Percentiles rank a stretch among this genome's conserved stretches.
These are phyloP conservation scores for Electrophaes corylata DNA, from an alignment of 2,888 invertebrate species.

Conservation along the genomic window DNA sequence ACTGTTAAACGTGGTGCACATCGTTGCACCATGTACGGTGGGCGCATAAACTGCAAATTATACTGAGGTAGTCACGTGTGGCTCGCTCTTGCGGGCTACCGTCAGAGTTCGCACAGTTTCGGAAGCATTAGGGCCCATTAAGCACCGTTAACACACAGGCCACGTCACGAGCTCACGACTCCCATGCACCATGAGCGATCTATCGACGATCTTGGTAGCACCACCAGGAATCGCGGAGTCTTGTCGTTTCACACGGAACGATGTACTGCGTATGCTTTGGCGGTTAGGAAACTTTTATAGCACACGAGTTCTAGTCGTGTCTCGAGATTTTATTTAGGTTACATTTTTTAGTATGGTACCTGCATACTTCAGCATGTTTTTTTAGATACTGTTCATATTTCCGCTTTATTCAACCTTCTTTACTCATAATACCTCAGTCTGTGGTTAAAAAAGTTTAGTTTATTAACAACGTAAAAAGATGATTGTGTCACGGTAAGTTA, in stretches of 20 bases:
- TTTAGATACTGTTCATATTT: neutral
- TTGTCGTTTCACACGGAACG: conserved; percentile 75
- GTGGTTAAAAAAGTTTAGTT: neutral
- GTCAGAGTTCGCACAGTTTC: conserved; percentile 83
- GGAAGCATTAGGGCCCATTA: conserved; percentile 84
- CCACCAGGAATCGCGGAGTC: conserved; percentile 58
- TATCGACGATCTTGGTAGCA: conserved; percentile 80
- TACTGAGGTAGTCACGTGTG: conserved; percentile 75
- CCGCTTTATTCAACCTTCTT: neutral
- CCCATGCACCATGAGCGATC: conserved; percentile 60
- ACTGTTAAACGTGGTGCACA: conserved; percentile 66
- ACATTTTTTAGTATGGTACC: conserved; percentile 1
- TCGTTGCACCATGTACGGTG: conserved; percentile 62
- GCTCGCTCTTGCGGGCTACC: conserved; percentile 71
- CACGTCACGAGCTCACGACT: conserved; percentile 80
- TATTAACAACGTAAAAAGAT: conserved; percentile 8
- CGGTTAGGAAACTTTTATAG: conserved; percentile 51
- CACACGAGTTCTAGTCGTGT: conserved; percentile 55
- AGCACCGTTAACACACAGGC: conserved; percentile 81
- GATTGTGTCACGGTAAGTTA: conserved; percentile 21
- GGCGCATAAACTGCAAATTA: conserved; percentile 73
- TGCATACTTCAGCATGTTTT: neutral
- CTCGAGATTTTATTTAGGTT: conserved; percentile 21
- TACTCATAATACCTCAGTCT: neutral
- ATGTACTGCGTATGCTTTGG: conserved; percentile 48